Evolutionary conservation across 2,797 vertebrate genomes (phyloP).

Genomic region (Podargus strigoides): DNA sequence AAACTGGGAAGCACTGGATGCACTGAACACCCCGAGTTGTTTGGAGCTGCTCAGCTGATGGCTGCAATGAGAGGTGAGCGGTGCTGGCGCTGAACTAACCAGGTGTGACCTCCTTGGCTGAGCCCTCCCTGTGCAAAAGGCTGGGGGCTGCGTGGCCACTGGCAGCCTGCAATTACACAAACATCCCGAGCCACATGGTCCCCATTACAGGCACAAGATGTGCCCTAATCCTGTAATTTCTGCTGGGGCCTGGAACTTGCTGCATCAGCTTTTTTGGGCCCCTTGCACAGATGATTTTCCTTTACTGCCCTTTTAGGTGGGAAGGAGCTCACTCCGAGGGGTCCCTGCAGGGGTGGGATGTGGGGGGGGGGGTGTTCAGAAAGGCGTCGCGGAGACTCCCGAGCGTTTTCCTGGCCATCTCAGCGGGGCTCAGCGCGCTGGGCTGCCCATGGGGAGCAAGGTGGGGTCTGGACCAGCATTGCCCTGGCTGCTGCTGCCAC

Average conservation of each 20-base stretch:
- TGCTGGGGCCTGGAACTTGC: conserved; percentile 21
- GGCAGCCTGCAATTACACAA: conserved; percentile 9
- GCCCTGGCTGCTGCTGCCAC: accelerated
- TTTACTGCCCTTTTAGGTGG: neutral
- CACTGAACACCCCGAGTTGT: neutral
- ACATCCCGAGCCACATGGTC: neutral
- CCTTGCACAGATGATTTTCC: neutral
- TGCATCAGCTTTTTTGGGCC: neutral
- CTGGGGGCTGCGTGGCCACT: neutral
- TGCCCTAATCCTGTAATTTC: conserved; percentile 18
- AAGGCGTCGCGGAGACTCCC: neutral
- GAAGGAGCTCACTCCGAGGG: neutral
- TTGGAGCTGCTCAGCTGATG: conserved; percentile 15
- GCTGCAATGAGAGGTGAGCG: conserved; percentile 45
- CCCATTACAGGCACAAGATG: neutral
- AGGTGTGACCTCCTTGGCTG: no score
- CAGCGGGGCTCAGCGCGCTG: neutral
- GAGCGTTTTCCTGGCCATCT: accelerated
- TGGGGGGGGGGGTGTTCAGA: neutral
- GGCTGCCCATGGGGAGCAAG: neutral
- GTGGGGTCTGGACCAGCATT: neutral
- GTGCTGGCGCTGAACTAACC: conserved; percentile 59
- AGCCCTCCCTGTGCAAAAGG: neutral
- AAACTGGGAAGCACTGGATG: neutral
- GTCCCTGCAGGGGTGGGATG: neutral